These are phyloP conservation scores for Sphaerophoria rueppellii DNA, from an alignment of 2,888 invertebrate genomes.

Conservation along the genomic window DNA sequence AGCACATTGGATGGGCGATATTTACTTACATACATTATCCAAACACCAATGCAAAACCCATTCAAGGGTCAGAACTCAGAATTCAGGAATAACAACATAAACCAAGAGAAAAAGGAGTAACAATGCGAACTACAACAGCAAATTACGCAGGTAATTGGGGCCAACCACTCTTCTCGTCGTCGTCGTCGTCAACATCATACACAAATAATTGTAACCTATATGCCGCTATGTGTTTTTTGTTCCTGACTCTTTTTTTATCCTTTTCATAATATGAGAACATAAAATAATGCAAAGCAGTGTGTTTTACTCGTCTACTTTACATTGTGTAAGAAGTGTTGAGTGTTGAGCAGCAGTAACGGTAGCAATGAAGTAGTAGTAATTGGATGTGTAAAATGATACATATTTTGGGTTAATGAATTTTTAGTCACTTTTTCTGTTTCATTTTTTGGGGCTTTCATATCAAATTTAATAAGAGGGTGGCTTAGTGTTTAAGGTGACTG, in stretches of 20 bases:
- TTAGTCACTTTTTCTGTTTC: constrained; percentile 58
- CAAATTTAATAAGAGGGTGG: neutral
- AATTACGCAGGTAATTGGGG: constrained; percentile 73
- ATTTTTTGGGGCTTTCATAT: neutral
- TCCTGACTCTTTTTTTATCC: constrained; percentile 60
- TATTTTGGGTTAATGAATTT: constrained; percentile 73
- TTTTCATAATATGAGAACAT: constrained; percentile 32
- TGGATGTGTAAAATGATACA: constrained; percentile 72
- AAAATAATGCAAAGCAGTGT: constrained; percentile 19
- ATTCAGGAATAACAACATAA: constrained; percentile 1
- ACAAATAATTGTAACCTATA: constrained; percentile 45
- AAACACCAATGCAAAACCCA: constrained; percentile 49
- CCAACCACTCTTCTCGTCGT: constrained; percentile 66
- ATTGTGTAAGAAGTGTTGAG: neutral
- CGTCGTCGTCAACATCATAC: constrained; percentile 16
- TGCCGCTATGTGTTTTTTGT: constrained; percentile 34
- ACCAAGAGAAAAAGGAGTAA: constrained; percentile 28
- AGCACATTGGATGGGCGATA: neutral
- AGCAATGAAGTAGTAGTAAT: constrained; percentile 56
- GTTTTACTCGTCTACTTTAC: neutral
- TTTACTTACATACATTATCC: constrained; percentile 22
- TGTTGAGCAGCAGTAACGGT: constrained; percentile 21
- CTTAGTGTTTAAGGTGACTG: neutral
- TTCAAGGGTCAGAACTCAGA: constrained; percentile 46
- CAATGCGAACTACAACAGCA: constrained; percentile 56